These are phyloP conservation scores for Aphelocoma coerulescens DNA, from an alignment of 2,113 vertebrate genomes.

Conservation along the genomic window DNA sequence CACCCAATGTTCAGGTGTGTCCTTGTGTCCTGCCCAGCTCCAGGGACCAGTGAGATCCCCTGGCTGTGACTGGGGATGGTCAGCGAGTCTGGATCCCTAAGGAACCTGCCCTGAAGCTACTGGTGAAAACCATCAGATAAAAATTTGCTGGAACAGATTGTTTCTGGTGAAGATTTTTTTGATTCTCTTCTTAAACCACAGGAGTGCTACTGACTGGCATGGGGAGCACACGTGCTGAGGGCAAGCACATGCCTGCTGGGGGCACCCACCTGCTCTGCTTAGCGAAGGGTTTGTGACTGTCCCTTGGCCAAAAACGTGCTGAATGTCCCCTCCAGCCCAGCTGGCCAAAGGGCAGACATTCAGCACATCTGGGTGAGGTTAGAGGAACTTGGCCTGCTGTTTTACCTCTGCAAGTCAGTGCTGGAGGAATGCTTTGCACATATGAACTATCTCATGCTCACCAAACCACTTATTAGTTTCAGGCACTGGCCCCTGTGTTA, in stretches of 20 bases:
- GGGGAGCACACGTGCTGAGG: not conserved
- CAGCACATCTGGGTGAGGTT: slow-evolving; percentile 49
- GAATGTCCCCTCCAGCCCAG: not conserved
- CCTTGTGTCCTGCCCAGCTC: not conserved
- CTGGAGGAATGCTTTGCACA: slow-evolving; percentile 61
- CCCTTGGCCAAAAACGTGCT: not conserved
- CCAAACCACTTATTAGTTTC: slow-evolving; percentile 70
- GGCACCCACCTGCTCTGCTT: not conserved
- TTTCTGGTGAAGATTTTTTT: not conserved
- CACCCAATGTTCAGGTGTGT: not conserved
- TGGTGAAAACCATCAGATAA: not conserved
- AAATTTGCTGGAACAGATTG: not conserved
- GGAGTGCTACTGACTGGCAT: not conserved
- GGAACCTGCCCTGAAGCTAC: not conserved
- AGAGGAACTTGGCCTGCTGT: slow-evolving; percentile 20
- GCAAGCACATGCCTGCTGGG: not conserved
- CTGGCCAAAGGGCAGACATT: not conserved
- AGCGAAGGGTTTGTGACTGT: not conserved
- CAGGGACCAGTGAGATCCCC: not conserved
- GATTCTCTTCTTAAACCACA: not conserved
- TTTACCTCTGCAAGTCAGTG: slow-evolving; percentile 36
- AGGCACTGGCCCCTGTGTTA: slow-evolving; percentile 61
- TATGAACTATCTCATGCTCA: slow-evolving; percentile 70
- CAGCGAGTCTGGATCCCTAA: rapidly evolving
- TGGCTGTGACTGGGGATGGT: not conserved